Evolutionary conservation across 2,797 vertebrate species (phyloP).

Genomic region (Sebastolobus altivelis): DNA sequence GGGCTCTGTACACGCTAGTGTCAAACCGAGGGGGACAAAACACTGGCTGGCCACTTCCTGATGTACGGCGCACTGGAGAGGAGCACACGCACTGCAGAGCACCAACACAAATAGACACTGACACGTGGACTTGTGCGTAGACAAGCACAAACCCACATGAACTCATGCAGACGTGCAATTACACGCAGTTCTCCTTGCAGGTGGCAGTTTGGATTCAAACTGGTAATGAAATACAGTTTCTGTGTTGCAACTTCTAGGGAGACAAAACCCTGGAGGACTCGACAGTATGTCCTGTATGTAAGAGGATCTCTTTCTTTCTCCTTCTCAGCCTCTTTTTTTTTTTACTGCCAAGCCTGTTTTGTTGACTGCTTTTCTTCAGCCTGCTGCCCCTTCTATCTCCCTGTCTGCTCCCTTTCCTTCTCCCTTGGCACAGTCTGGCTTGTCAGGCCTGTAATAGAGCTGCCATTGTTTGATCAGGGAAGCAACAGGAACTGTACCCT

Average conservation of each 20-base stretch:
- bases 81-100: constrained; percentile 8
- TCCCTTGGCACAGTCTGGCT: constrained; percentile 72
- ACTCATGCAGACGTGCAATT: constrained; percentile 36
- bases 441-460: constrained; percentile 86
- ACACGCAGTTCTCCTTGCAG: constrained; percentile 36
- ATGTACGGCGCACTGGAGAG: constrained; percentile 39
- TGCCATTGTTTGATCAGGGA: constrained; percentile 85
- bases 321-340: constrained; percentile 47
- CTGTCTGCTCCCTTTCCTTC: constrained; percentile 62
- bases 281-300: constrained; percentile 64
- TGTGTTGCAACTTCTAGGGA: constrained; percentile 54
- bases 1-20: constrained; percentile 68
- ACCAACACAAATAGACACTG: not conserved
- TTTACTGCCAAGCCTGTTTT: constrained; percentile 60
- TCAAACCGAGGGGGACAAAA: constrained; percentile 66
- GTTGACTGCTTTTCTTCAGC: constrained; percentile 74
- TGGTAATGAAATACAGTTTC: constrained; percentile 68
- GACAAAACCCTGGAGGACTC: constrained; percentile 66
- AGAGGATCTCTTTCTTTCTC: constrained; percentile 65
- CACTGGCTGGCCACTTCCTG: constrained; percentile 56
- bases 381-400: constrained; percentile 65
- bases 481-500: constrained; percentile 84
- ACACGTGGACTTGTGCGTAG: not conserved
- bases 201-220: constrained; percentile 47
- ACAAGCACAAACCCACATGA: constrained; percentile 7